phyloP scores from a whole-genome alignment of 2,797 vertebrate species.

The Pangasius sanitwongsei region DNA sequence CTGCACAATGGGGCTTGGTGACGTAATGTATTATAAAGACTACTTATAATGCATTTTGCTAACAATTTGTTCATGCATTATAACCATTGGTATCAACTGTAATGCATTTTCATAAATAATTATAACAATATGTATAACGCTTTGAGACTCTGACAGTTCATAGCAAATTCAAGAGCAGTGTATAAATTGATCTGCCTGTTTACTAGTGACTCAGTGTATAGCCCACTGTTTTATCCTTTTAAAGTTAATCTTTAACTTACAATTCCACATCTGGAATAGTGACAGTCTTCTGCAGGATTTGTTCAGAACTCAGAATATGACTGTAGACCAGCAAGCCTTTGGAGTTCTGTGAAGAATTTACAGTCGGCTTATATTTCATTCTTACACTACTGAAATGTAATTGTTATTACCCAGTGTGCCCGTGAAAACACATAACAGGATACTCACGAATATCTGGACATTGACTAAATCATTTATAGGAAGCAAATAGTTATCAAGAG shows the following conservation, averaged over 20 bases:
- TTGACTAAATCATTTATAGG: constrained; percentile 59
- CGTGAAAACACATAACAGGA: not conserved
- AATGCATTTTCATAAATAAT: not conserved
- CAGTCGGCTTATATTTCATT: not conserved
- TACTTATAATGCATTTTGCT: not conserved
- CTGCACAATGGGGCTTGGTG: not conserved
- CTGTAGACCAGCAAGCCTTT: constrained; percentile 65
- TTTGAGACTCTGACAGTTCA: not conserved
- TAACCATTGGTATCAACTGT: not conserved
- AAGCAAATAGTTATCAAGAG: constrained; percentile 69
- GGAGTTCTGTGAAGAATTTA: constrained; percentile 65
- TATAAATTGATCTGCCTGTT: not conserved
- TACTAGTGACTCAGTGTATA: not conserved
- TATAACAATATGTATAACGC: not conserved
- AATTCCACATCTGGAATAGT: constrained; percentile 67
- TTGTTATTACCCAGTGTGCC: not conserved
- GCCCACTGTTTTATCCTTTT: not conserved
- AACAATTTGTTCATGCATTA: not conserved
- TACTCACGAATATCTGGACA: constrained; percentile 68
- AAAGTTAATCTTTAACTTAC: constrained; percentile 59
- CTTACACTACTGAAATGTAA: not conserved
- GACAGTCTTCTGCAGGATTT: constrained; percentile 53
- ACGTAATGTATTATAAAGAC: not conserved
- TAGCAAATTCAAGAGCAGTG: not conserved
- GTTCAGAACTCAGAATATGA: constrained; percentile 43